Evolutionary conservation across 2,113 vertebrate species (phyloP), one percentile per base, ranked within the genome.

Genomic region (Labrus mixtus): DNA sequence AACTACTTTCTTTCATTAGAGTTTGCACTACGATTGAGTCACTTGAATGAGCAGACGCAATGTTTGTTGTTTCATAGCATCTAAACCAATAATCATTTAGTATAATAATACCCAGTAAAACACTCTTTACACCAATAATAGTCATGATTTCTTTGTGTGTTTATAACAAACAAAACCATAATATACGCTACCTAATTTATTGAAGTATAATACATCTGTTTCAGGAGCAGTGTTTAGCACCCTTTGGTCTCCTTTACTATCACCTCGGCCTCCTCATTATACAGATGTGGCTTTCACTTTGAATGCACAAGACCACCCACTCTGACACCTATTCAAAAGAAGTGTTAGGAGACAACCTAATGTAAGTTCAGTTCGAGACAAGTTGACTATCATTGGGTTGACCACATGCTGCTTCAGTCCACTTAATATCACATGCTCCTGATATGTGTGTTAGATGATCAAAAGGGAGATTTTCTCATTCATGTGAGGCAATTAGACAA

Each of bases 401-500:
- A 59, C 50, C 39, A 64, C 13, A 65, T 3, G 57, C 50, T 13
- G 46, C 33, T 67, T 19, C 46, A 78, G 17, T 68, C 60, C 0
- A 8, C 36, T 46, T 41, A 57, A 51, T 36, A 54, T 46, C 48
- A 36, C 20, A 25, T 13, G 1, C 23, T 72, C 59, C 79, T 59
- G 8, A 61, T 53, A 62, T 54, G 22, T 57, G 41, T 10, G 41
- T 25, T 11, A 25, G 20, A 57, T 33, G 33, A 79, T 79, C 54
- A 77, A 70, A 70, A 78, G 6, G 13, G 17, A 22, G 16, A 23
- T 6, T 82, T 66, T 75, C 22, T 68, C 68, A 50, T 73, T 81
- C 54, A 70, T 67, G 67, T 20, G 25, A 60, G 57, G n/a, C 55
- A 69, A 85, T 77, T 72, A 74, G 65, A 39, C 19, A 66, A n/a